phyloP scores from a whole-genome alignment of 2,888 invertebrate species.

The Pimpla rufipes region DNA sequence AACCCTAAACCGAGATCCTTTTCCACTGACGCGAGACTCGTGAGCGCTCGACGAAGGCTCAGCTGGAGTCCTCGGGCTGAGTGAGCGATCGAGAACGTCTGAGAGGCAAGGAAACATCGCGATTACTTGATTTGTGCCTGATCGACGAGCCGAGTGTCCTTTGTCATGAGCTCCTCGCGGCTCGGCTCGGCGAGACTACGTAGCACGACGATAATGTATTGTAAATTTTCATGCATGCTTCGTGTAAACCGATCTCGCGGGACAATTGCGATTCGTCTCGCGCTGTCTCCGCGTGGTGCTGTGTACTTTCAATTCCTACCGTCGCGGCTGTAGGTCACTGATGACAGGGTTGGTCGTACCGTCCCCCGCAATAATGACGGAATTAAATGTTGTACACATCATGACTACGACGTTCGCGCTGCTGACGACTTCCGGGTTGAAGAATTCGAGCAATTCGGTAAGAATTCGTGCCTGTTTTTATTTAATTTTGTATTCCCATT shows the following conservation, averaged over 20 bases:
- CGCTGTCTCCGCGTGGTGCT: neutral
- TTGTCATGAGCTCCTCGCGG: no score
- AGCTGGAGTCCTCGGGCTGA: no score
- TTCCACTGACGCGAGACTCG: neutral
- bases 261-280: neutral
- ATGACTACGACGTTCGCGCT: neutral
- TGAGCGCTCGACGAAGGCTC: neutral
- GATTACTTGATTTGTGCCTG: no score
- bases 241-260: neutral
- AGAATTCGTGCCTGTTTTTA: no score
- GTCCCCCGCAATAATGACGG: neutral
- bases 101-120: no score
- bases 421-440: neutral
- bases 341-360: neutral
- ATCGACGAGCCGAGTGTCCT: no score
- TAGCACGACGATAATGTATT: neutral
- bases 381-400: conserved; percentile 12
- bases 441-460: neutral
- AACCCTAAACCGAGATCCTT: neutral
- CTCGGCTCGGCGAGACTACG: no score
- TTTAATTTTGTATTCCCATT: no score
- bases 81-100: no score
- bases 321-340: conserved; percentile 8
- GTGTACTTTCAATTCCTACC: neutral
- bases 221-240: conserved; percentile 1